Conservation (phyloP, 2,888 invertebrate species). For the Aphidoletes aphidimyza region DNA sequence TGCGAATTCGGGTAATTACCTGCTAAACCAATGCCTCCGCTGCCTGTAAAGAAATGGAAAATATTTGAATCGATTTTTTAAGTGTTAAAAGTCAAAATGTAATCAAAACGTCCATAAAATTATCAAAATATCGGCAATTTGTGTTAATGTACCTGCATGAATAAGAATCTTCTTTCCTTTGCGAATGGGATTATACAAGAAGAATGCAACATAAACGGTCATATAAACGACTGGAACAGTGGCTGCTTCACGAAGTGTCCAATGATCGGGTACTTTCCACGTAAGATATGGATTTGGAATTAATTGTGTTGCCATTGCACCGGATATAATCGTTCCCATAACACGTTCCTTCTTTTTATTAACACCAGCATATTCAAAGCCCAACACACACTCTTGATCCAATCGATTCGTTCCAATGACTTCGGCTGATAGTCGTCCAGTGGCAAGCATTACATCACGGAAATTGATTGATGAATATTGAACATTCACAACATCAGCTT, state of each 20-base stretch:
- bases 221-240: constrained; percentile 84
- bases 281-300: constrained; percentile 63
- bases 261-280: constrained; percentile 78
- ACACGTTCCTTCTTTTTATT: constrained; percentile 70
- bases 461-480: constrained; percentile 89
- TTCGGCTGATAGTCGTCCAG: constrained; percentile 87
- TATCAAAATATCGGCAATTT: too few relatives aligned
- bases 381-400: constrained; percentile 74
- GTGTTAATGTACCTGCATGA: constrained; percentile 70
- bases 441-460: constrained; percentile 94
- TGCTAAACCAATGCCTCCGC: constrained; percentile 79
- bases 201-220: constrained; percentile 71
- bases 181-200: constrained; percentile 62
- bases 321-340: constrained; percentile 72
- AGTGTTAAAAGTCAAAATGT: too few relatives aligned
- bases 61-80: not conserved
- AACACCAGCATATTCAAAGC: constrained; percentile 76
- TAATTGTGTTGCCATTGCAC: constrained; percentile 71
- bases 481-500: constrained; percentile 70
- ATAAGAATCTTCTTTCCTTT: constrained; percentile 67
- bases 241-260: constrained; percentile 80
- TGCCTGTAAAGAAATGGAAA: constrained; percentile 59
- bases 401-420: constrained; percentile 75
- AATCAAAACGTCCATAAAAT: too few relatives aligned
- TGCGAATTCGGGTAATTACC: not conserved